Conservation (phyloP, 1,140 invertebrate species). For the Cyrtorhinus lividipennis region DNA sequence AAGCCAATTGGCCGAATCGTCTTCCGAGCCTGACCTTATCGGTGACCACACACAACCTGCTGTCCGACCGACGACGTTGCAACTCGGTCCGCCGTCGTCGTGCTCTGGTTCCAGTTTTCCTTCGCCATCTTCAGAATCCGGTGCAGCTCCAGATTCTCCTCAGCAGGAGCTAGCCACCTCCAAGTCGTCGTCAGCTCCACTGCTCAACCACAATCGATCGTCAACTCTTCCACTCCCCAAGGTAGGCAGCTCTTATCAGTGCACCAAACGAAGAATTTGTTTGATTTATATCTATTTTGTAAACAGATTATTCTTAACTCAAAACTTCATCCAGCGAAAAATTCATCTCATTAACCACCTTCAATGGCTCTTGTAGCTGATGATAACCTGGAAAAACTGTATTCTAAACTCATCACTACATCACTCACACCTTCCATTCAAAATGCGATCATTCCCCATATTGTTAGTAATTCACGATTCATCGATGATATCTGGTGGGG, state of each 20-base stretch:
- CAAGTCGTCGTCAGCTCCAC: constrained; percentile 39
- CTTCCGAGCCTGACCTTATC: constrained; percentile 27
- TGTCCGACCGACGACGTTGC: constrained; percentile 22
- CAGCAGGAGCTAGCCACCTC: constrained; percentile 31
- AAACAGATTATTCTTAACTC: background rate
- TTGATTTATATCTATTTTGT: background rate
- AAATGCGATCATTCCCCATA: too few relatives aligned
- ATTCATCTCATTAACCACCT: too few relatives aligned
- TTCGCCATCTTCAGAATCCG: background rate
- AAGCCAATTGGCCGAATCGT: constrained; percentile 30
- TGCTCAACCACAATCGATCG: constrained; percentile 27
- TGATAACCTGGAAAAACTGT: too few relatives aligned
- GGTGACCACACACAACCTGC: background rate
- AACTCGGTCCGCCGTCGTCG: constrained; percentile 18
- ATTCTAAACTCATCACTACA: too few relatives aligned
- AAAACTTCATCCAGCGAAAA: background rate
- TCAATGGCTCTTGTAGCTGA: too few relatives aligned
- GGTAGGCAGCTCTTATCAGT: background rate
- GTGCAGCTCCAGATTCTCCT: background rate
- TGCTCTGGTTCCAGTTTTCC: constrained; percentile 13
- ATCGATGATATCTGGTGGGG: too few relatives aligned
- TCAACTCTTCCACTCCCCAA: constrained; percentile 1
- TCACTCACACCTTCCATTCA: too few relatives aligned
- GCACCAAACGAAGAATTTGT: background rate
- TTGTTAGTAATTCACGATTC: too few relatives aligned